Evolutionary conservation across 2,797 vertebrate species (phyloP), one percentile per base, ranked within the genome.

Genomic region (Enteromius afrohamiltoni): DNA sequence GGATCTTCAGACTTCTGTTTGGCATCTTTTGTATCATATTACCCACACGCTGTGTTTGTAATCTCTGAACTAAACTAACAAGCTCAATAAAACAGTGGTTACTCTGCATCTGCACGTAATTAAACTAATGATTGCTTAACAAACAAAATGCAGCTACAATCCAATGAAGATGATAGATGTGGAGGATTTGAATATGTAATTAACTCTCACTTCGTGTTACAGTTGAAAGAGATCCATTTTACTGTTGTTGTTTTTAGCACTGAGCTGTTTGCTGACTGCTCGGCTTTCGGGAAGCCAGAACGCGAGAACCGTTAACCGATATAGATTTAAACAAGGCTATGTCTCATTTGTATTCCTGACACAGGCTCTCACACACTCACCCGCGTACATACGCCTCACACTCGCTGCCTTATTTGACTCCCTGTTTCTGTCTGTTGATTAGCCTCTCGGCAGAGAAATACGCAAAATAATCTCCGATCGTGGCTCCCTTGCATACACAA

Each of bases 331-430:
- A 80, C 69, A 60, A 80, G 55, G 62, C 87, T 34, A 37, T 86
- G 82, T 70, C 88, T 88, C 81, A 87, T 88, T 85, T 88, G 85
- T 88, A 89, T 89, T 89, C 87, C 77, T 86, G 77, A 83, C 55
- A 82, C 84, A 51, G 62, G 19, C 84, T n/a, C 62, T 42, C 79
- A 31, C 82, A 85, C 80, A 75, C 87, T 86, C 76, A 85, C 79
- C 77, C 51, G 77, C 75, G 74, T 77, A 87, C 76, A 60, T 86
- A 81, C 86, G 69, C 86, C 84, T 82, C 84, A 87, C 81, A 83
- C 86, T 83, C 79, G 3, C 82, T 75, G 83, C 80, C 82, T 86
- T 84, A 85, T 88, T 88, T 86, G 84, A 88, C 87, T 87, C 82
- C 71, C 71, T 83, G 86, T 87, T 86, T 87, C 79, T 87, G 79